Base-by-base conservation (phyloP, 2,797 vertebrate genomes). In the Bucorvus abyssinicus region DNA sequence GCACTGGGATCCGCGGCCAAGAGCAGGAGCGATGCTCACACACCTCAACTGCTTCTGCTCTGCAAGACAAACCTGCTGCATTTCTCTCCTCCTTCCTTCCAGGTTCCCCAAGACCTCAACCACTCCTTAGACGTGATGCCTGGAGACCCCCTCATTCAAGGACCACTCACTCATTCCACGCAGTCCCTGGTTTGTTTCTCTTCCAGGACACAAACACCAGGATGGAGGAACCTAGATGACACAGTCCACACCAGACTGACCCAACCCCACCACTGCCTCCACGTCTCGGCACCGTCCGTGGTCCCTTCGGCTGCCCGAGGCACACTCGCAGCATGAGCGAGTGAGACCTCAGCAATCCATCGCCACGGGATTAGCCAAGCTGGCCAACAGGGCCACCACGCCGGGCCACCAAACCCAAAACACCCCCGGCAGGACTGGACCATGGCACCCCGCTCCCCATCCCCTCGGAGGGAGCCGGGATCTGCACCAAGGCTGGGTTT, bases 271-370 rank as follows among this genome's bases (percentile, higher is more conserved):
- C 23, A 3, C 34, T 2, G 8, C 2, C 0, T 40, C 65, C 50
- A 6, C 9, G 1, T 29, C 61, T 47, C 69, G 36, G 68, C 56
- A 47, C 69, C 10, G 0, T 2, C 1, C 0, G 1, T 2, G 11
- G 21, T 50, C 55, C 71, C 38, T 40, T 40, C 38, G 12, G 38
- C 50, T 79, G 44, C 68, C 30, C 2, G 4, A 50, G 59, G 19
- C 2, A 12, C 34, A 14, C 29, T 47, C 36, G 5, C 1, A 18
- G 60, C 49, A n/a, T 1, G 30, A 36, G 40, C 29, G 22, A 22
- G 26, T 0, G 20, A 75, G 76, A 63, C 29, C 49, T 82, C 70
- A 17, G 63, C 0, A 10, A 45, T 38, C 75, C 59, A 26, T 2
- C 71, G 7, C 47, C 45, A 15, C 0, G 2, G 67, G 27, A 36